Conservation (phyloP, 2,888 invertebrate genomes). For the Anagyrus pseudococci region DNA sequence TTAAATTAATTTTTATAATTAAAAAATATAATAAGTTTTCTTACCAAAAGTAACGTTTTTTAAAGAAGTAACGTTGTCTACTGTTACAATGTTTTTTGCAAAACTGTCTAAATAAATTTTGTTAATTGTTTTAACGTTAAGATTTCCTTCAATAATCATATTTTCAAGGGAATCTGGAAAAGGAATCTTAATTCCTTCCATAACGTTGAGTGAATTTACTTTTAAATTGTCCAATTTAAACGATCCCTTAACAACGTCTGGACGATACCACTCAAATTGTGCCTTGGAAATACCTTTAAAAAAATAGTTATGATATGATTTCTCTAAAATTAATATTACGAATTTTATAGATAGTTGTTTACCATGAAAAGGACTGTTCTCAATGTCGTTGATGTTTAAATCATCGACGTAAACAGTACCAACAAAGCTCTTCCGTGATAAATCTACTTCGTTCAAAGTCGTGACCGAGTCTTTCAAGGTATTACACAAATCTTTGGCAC, state of each 20-base stretch:
- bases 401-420: slow-evolving; percentile 38
- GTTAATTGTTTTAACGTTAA: slow-evolving; percentile 59
- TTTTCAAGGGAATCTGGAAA: slow-evolving; percentile 43
- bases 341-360: slow-evolving; percentile 17
- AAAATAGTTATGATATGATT: no score
- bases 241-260: slow-evolving; percentile 41
- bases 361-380: slow-evolving; percentile 19
- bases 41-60: slow-evolving; percentile 61
- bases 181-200: slow-evolving; percentile 37
- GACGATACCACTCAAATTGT: slow-evolving; percentile 42
- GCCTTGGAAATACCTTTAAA: slow-evolving; percentile 37
- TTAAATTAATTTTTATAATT: neutral
- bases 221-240: slow-evolving; percentile 38
- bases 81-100: slow-evolving; percentile 55
- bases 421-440: slow-evolving; percentile 40
- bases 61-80: slow-evolving; percentile 57
- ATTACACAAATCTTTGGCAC: slow-evolving; percentile 41
- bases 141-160: slow-evolving; percentile 54
- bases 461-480: slow-evolving; percentile 38
- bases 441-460: slow-evolving; percentile 39
- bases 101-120: slow-evolving; percentile 55
- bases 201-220: slow-evolving; percentile 35
- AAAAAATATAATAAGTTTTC: slow-evolving; percentile 27
- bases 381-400: slow-evolving; percentile 25
- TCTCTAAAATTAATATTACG: no score